phyloP scores from a whole-genome alignment of 35 echinoderm and acorn worm species.

The Anneissia japonica region DNA sequence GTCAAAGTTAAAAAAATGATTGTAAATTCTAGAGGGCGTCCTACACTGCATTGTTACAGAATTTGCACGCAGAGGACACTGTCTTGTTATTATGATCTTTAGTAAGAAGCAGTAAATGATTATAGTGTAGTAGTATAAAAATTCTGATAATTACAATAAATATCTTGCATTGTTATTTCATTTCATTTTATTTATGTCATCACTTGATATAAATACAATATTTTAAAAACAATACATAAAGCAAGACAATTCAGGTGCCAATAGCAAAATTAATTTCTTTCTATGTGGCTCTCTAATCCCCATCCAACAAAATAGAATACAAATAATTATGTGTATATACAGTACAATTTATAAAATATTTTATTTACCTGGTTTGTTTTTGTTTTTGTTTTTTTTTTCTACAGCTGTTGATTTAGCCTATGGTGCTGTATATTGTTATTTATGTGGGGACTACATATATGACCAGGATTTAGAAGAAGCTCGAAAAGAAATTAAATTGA shows the following conservation, averaged over 20 bases:
- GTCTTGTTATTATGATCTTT: no score
- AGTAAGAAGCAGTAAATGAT: no score
- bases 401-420: conserved; percentile 89
- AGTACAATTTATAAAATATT: neutral
- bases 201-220: no score
- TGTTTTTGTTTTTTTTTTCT: conserved; percentile 5
- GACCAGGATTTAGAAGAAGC: conserved; percentile 85
- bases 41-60: no score
- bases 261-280: neutral
- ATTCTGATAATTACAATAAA: no score
- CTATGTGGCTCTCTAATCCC: neutral
- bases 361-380: neutral
- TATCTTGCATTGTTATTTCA: no score
- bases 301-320: neutral
- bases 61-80: no score
- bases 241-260: neutral
- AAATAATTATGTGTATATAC: neutral
- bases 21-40: no score
- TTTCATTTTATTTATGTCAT: no score
- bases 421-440: conserved; percentile 86
- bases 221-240: no score
- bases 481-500: conserved; percentile 68
- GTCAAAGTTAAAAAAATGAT: no score
- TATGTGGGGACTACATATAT: conserved; percentile 88
- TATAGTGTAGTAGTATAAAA: no score